Evolutionary conservation across 2,113 vertebrate genomes (phyloP), one percentile per base, ranked within the genome.

Genomic region (Tetrax tetrax): DNA sequence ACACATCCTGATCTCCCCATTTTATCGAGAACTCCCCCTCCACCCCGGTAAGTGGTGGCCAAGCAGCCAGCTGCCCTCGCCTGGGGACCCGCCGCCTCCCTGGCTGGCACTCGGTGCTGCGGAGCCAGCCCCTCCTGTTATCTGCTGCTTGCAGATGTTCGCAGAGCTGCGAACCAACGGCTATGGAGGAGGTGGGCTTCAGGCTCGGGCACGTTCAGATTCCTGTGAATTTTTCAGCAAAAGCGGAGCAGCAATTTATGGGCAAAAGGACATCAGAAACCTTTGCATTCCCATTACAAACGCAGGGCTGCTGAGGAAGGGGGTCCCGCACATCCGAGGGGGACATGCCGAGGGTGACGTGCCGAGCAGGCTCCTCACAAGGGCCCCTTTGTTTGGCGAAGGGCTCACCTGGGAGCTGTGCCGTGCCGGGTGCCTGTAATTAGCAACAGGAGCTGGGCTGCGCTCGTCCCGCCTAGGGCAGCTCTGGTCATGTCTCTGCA

Each of bases 401-500:
- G 77, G 65, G 78, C 93, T 95, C 94, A 81, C 74, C 89, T 64
- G 87, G 96, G 12, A 83, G 45, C 12, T 8, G 5, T 13, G 22
- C 8, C 5, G 90, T 85, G 87, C 82, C 7, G 9, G 25, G 50
- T 57, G 35, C n/a, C 27, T 77, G 77, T 69, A 81, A 92, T 80
- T 74, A 91, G 83, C 89, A 86, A 12, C 54, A 50, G 93, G 43
- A 95, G 63, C 84, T 25, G 13, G 14, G 83, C 74, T 7, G 2
- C 2, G 38, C 94, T 84, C 14, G 4, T 69, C 89, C 83, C 68
- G 87, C 87, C 89, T 19, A 1, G 45, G 92, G 94, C 96, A 51
- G 78, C 87, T 51, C 82, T 2, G 56, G 13, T 85, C 95, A 5
- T 87, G 90, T 93, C 94, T 89, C 93, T 79, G 77, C 94, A 89